These are phyloP conservation scores for Euura saliciscinereae DNA, from an alignment of 1,140 invertebrate genomes.

Conservation along the genomic window DNA sequence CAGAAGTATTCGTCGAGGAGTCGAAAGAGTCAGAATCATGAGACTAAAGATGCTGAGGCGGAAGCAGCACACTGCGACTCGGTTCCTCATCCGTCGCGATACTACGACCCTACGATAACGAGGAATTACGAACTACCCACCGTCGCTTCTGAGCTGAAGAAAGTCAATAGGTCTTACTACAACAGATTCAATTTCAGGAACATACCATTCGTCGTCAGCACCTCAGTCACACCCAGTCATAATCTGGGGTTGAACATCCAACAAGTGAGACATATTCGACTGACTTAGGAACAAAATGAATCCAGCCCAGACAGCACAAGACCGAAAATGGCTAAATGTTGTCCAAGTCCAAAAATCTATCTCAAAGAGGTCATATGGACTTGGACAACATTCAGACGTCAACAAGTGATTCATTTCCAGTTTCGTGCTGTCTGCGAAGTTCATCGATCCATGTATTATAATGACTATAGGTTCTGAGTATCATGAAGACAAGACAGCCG, in stretches of 20 bases:
- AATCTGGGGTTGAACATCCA: conserved; percentile 66
- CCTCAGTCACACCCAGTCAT: conserved; percentile 60
- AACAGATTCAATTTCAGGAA: conserved; percentile 55
- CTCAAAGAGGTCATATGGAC: too few species aligned
- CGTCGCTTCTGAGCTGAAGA: conserved; percentile 60
- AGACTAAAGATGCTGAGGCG: conserved; percentile 10
- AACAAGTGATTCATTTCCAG: too few species aligned
- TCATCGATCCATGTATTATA: neutral
- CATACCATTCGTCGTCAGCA: conserved; percentile 64
- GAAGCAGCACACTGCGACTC: conserved; percentile 3
- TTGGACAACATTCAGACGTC: too few species aligned
- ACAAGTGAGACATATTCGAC: conserved; percentile 42
- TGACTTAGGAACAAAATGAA: too few species aligned
- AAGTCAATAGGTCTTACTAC: conserved; percentile 55
- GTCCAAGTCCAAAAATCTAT: too few species aligned
- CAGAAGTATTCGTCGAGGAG: conserved; percentile 6
- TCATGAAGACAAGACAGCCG: conserved; percentile 59
- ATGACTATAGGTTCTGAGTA: conserved; percentile 52
- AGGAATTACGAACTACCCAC: conserved; percentile 61
- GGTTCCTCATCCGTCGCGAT: conserved; percentile 9
- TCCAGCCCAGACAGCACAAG: too few species aligned
- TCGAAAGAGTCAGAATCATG: neutral
- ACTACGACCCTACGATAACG: conserved; percentile 27
- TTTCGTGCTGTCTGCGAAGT: too few species aligned
- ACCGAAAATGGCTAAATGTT: too few species aligned